A percentile compares a stretch with the other conserved stretches of the same genome.
These are phyloP conservation scores for Pristiophorus japonicus DNA, from an alignment of 2,113 vertebrate genomes.

Conservation along the genomic window DNA sequence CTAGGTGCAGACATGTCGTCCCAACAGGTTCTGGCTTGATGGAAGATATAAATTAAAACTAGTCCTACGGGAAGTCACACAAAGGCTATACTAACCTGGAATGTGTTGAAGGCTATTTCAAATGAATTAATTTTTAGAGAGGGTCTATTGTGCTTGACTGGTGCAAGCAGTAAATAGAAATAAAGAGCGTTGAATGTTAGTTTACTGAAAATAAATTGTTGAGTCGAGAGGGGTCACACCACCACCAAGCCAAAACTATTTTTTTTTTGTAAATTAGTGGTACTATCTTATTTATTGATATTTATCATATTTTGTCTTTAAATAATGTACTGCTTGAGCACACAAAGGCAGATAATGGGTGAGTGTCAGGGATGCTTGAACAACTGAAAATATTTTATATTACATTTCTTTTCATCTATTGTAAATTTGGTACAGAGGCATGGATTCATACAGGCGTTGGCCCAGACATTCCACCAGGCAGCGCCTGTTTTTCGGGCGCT, in stretches of 20 bases:
- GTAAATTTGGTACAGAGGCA: neutral
- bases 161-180: neutral
- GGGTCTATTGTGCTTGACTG: neutral
- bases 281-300: neutral
- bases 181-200: neutral
- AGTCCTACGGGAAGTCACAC: neutral
- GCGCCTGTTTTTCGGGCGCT: neutral
- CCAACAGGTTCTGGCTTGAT: conserved; percentile 2
- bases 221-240: neutral
- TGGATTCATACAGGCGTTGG: neutral
- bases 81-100: neutral
- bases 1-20: neutral
- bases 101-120: neutral
- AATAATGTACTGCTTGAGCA: no score
- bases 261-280: neutral
- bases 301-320: neutral
- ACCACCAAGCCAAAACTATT: neutral
- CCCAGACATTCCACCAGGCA: neutral
- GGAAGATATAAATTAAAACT: conserved; percentile 6
- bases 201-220: neutral
- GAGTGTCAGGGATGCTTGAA: neutral
- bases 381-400: neutral
- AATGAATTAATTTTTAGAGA: neutral
- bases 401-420: neutral
- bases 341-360: no score